Base-by-base conservation (phyloP, 2,888 invertebrate species). In the Eupithecia subfuscata region DNA sequence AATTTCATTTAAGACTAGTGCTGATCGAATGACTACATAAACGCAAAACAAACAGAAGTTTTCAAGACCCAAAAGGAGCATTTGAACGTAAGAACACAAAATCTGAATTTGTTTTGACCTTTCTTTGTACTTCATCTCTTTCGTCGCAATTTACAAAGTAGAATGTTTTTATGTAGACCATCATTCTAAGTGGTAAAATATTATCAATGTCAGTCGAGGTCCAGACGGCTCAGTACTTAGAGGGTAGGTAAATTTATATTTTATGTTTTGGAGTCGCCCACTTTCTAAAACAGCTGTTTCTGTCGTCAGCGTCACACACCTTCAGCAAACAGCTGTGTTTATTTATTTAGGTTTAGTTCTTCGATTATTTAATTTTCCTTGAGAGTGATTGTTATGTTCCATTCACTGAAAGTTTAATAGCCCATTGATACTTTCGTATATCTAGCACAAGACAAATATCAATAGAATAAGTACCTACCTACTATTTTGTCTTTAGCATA, bases 231-330 rank as follows among this genome's bases (percentile, higher is more conserved):
- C 52, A 56, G 4, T 56, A 22, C 22, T 8, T 48, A 48, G 0
- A 2, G 11, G 16, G n/a, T 2, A 56, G 56, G 22, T 14, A 60
- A 25, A 60, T 14, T 25, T 0, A 34, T 8, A 64, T 9, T 2
- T 34, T 34, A n/a, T 34, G 78, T 82, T 83, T 81, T 75, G 8
- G 25, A 60, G 45, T 60, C 18, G 40, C 87, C 91, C 86, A 92
- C 91, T 92, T 92, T 93, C 90, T 82, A 79, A 90, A 90, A 87
- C 93, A 93, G 93, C 92, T 93, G 93, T 91, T 90, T 37, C 87
- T 83, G 86, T 88, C 90, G 92, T 92, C 91, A 92, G 88, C 90
- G 92, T 92, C 91, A 92, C 88, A 92, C 88, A 92, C 88, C 84
- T 85, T 85, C 88, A 82, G 80, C 77, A 76, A 89, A 89, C 92